phyloP scores from a whole-genome alignment of 2,888 invertebrate genomes.

The Matsumyia berberina region DNA sequence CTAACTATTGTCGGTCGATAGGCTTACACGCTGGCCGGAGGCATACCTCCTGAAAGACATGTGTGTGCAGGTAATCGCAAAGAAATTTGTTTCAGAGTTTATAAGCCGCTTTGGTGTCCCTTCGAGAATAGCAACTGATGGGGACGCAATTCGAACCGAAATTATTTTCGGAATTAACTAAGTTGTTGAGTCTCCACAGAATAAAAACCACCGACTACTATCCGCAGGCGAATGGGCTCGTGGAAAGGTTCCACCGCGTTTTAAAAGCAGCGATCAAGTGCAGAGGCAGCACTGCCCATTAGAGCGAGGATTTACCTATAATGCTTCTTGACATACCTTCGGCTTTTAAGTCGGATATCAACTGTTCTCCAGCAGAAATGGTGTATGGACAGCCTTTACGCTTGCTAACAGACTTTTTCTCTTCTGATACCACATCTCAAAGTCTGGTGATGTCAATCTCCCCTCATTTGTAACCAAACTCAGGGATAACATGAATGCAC shows the following conservation, averaged over 20 bases:
- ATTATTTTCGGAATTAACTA: slow-evolving; percentile 17
- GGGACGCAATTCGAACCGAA: slow-evolving; percentile 23
- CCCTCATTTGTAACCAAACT: slow-evolving; percentile 5
- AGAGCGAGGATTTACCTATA: too few relatives aligned
- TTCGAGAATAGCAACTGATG: slow-evolving; percentile 6
- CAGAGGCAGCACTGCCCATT: slow-evolving; percentile 6
- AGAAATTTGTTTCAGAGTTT: slow-evolving; percentile 3
- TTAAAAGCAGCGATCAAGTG: slow-evolving; percentile 29
- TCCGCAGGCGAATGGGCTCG: slow-evolving; percentile 19
- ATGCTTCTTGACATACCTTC: slow-evolving; percentile 52
- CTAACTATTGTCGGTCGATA: slow-evolving; percentile 78
- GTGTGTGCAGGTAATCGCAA: slow-evolving; percentile 7
- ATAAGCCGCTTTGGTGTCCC: slow-evolving; percentile 29
- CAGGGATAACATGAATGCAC: slow-evolving; percentile 7
- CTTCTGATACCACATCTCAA: not conserved
- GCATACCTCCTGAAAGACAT: slow-evolving; percentile 17
- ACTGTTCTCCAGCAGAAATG: slow-evolving; percentile 38
- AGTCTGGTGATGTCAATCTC: not conserved
- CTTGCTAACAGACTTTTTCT: slow-evolving; percentile 9
- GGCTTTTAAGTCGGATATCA: slow-evolving; percentile 35
- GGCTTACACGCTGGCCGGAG: slow-evolving; percentile 59
- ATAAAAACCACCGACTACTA: slow-evolving; percentile 26
- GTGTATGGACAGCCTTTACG: slow-evolving; percentile 12
- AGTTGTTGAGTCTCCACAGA: slow-evolving; percentile 1
- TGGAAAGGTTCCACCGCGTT: slow-evolving; percentile 45